Base-by-base conservation (phyloP, 1,140 invertebrate genomes). In the Wiebesia pumilae region DNA sequence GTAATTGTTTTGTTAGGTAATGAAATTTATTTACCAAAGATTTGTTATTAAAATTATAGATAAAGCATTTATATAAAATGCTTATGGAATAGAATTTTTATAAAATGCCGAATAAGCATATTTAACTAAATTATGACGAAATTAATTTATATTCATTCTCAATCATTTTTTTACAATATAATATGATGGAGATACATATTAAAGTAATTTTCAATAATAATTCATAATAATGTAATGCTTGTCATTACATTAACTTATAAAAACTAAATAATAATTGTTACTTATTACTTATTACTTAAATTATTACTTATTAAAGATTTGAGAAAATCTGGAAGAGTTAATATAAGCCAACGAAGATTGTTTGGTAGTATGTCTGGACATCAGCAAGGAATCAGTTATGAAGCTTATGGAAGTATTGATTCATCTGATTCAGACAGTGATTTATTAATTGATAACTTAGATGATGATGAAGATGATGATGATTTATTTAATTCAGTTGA, bases 281-380 rank as follows among this genome's bases (percentile, higher is more conserved):
- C 14, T 14, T 7, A 47, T 47, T 47, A 69, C 27, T 75, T 51
- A 78, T n/a, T n/a, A n/a, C 24, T 54, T 71, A 54, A 73, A 9
- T 71, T 35, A 67, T 30, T 62, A 27, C 67, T 69, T 81, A 30
- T 62, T 85, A 65, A 40, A 93, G 91, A 88, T 35, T 71, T 89
- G 27, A 91, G 89, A 38, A 92, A 91, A 89, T 86, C 91, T 0
- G 91, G 93, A 0, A 90, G 91, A 83, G 87, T 91, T 12, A 92
- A 93, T 78, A 87, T 92, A 24, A 86, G 90, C 0, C 92, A 94
- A 86, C 90, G 94, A 54, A 90, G 93, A 75, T 92, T 95, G 73
- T 95, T 94, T 86, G 95, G 95, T 24, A 95, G 93, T 58, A 94
- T 95, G 94, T 94, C 94, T 14, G 95, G 93, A 73, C 90, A 93